Percentiles rank a stretch among this genome's conserved stretches.
Conservation (phyloP, 2,888 invertebrate species). For the Leptogaster cylindrica region DNA sequence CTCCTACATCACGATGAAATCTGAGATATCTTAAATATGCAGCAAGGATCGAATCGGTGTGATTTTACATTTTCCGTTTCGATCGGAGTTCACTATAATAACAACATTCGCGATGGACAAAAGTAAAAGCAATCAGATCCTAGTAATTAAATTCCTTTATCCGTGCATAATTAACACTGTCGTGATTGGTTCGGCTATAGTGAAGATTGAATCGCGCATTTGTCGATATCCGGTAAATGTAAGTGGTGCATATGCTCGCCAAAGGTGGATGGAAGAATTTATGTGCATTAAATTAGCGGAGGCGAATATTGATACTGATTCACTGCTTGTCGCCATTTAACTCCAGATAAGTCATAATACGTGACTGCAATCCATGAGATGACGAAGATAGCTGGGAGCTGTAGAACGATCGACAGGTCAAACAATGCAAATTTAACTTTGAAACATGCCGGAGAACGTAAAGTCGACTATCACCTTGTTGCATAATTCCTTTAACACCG, state of each 20-base stretch:
- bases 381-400: too few species aligned
- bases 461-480: too few species aligned
- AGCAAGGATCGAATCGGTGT: background rate
- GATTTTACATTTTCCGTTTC: background rate
- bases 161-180: background rate
- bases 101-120: background rate
- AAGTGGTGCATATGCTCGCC: background rate
- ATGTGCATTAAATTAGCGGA: background rate
- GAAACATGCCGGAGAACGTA: too few species aligned
- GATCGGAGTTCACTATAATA: too few species aligned
- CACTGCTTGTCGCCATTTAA: too few species aligned
- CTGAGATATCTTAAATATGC: background rate
- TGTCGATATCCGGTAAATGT: background rate
- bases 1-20: background rate
- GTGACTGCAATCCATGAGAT: too few species aligned
- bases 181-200: background rate
- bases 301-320: background rate
- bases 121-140: background rate
- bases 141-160: background rate
- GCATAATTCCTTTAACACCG: too few species aligned
- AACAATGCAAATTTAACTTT: too few species aligned
- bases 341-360: too few species aligned
- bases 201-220: background rate
- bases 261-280: background rate
- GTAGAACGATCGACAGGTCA: too few species aligned